Percentiles rank a stretch among this genome's conserved stretches.
Evolutionary conservation across 2,888 invertebrate genomes (phyloP).

Genomic region (Drosophila fulvimacula): DNA sequence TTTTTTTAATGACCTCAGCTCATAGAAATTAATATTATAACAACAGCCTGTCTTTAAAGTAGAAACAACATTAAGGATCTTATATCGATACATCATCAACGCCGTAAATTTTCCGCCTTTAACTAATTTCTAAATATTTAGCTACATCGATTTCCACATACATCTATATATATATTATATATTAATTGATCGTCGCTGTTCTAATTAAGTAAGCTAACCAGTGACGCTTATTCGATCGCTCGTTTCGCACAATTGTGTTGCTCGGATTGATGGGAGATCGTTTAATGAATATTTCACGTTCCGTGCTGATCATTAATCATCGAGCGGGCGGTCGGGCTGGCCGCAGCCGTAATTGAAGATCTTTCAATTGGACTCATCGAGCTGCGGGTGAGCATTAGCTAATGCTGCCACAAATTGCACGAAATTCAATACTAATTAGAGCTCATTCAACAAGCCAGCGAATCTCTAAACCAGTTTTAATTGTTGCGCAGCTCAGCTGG

Average conservation of each 20-base stretch:
- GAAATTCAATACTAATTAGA: conserved; percentile 75
- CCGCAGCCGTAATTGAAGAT: conserved; percentile 24
- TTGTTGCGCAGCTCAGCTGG: conserved; percentile 19
- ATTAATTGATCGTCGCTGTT: conserved; percentile 23
- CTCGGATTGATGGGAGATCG: conserved; percentile 50
- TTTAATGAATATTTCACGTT: conserved; percentile 65
- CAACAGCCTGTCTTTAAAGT: neutral
- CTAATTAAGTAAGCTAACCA: conserved; percentile 26
- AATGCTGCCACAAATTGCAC: conserved; percentile 40
- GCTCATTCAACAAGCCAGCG: conserved; percentile 61
- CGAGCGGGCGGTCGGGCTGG: neutral
- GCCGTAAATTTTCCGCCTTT: neutral
- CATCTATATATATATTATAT: neutral
- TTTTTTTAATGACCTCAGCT: too few relatives aligned
- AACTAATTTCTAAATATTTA: neutral
- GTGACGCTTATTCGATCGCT: neutral
- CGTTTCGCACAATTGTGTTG: conserved; percentile 56
- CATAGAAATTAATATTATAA: neutral
- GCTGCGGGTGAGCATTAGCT: conserved; percentile 49
- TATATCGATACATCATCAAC: neutral
- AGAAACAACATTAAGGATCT: neutral
- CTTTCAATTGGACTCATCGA: conserved; percentile 54
- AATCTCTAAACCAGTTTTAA: conserved; percentile 49
- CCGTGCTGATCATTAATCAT: conserved; percentile 67
- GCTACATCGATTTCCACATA: neutral